Percentiles rank a stretch among this genome's conserved stretches.
Conservation (phyloP, 1,140 invertebrate genomes). For the Acromyrmex heyeri region DNA sequence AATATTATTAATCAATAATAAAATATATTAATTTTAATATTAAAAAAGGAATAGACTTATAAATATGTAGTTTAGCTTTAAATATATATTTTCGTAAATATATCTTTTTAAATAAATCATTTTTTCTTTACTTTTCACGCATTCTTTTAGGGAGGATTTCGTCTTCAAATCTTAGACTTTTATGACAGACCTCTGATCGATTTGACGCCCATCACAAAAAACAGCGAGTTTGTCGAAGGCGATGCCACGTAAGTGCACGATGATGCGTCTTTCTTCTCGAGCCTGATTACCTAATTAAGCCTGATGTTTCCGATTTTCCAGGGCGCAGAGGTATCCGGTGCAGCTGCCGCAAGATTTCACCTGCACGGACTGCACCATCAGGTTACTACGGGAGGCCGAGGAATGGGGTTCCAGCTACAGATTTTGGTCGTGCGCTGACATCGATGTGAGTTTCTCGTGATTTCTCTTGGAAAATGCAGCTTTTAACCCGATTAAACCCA, state of each 20-base stretch:
- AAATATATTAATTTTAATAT: not conserved
- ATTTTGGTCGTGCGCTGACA: conserved; percentile 98
- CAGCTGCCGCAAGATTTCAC: conserved; percentile 93
- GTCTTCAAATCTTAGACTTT: conserved; percentile 93
- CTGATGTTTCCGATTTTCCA: conserved; percentile 83
- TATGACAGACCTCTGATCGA: conserved; percentile 94
- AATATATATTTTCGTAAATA: not conserved
- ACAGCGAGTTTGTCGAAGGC: conserved; percentile 92
- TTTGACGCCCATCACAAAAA: conserved; percentile 92
- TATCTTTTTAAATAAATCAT: not conserved
- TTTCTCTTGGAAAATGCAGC: conserved; percentile 30
- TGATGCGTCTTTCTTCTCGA: not conserved
- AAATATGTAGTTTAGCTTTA: not conserved
- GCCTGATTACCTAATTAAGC: not conserved
- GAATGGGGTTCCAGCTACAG: conserved; percentile 95
- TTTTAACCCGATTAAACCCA: conserved; percentile 28
- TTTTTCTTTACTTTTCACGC: not conserved
- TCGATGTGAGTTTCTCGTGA: conserved; percentile 91
- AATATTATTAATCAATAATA: not conserved
- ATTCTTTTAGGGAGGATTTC: conserved; percentile 93
- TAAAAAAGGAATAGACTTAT: not conserved
- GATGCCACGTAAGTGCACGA: conserved; percentile 90
- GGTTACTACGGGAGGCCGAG: conserved; percentile 94
- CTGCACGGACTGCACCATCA: conserved; percentile 96
- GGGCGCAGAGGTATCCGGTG: conserved; percentile 93